Conservation (phyloP, 2,113 vertebrate species). For the Corythaeola cristata region DNA sequence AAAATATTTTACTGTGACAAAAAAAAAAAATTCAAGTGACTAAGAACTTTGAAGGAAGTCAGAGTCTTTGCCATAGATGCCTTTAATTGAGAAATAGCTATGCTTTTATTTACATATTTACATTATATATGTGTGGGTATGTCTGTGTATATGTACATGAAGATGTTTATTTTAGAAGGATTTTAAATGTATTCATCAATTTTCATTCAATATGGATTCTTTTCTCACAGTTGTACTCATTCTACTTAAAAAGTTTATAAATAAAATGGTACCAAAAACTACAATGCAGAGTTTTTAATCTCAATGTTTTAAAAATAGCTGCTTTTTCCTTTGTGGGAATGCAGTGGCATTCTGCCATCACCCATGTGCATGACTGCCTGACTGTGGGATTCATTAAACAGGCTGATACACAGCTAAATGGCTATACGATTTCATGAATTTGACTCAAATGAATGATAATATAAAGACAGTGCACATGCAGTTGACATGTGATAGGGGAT, state of each 20-base stretch:
- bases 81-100: not conserved
- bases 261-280: not conserved
- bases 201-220: not conserved
- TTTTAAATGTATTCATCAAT: not conserved
- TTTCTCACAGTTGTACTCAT: not conserved
- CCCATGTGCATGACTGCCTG: not conserved
- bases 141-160: not conserved
- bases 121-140: not conserved
- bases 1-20: not conserved
- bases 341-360: not conserved
- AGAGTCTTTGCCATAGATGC: slow-evolving; percentile 23
- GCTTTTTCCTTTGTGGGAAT: not conserved
- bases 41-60: slow-evolving; percentile 21
- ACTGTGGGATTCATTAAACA: not conserved
- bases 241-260: not conserved
- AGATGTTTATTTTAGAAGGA: not conserved
- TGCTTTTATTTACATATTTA: not conserved
- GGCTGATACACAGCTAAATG: not conserved
- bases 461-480: not conserved
- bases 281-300: not conserved
- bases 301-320: slow-evolving; percentile 9
- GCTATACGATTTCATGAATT: not conserved
- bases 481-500: not conserved
- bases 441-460: not conserved
- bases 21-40: not conserved